phyloP scores from a whole-genome alignment of 2,113 vertebrate genomes.

The Piaya cayana region DNA sequence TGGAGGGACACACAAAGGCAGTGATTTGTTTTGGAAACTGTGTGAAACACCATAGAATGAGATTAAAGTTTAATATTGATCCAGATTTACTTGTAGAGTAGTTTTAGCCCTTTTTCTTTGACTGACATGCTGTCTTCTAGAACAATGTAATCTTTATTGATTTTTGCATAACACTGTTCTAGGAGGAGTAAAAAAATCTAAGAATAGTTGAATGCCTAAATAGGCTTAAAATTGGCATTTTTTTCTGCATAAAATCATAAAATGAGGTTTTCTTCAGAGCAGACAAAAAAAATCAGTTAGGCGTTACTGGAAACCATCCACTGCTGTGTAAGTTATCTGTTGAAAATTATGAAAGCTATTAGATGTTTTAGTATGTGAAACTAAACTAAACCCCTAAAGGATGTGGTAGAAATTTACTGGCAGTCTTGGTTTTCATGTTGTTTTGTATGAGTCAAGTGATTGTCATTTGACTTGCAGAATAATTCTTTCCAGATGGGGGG shows the following conservation, averaged over 20 bases:
- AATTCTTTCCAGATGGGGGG: constrained; percentile 42
- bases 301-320: background rate
- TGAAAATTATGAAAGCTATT: constrained; percentile 19
- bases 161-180: background rate
- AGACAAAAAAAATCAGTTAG: background rate
- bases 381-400: constrained; percentile 17
- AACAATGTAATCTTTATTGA: background rate
- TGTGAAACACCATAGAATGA: background rate
- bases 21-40: constrained; percentile 5
- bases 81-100: background rate
- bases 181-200: background rate
- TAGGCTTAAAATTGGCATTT: background rate
- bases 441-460: constrained; percentile 50
- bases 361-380: constrained; percentile 41
- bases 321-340: background rate
- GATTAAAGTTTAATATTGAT: background rate
- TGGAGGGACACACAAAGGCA: background rate
- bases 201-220: background rate
- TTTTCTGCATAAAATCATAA: background rate
- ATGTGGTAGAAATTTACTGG: constrained; percentile 47
- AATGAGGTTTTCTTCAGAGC: background rate
- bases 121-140: background rate
- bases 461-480: constrained; percentile 34
- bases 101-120: background rate
- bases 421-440: constrained; percentile 27